Evolutionary conservation across 1,140 invertebrate species (phyloP).

Genomic region (Drosophila asahinai): DNA sequence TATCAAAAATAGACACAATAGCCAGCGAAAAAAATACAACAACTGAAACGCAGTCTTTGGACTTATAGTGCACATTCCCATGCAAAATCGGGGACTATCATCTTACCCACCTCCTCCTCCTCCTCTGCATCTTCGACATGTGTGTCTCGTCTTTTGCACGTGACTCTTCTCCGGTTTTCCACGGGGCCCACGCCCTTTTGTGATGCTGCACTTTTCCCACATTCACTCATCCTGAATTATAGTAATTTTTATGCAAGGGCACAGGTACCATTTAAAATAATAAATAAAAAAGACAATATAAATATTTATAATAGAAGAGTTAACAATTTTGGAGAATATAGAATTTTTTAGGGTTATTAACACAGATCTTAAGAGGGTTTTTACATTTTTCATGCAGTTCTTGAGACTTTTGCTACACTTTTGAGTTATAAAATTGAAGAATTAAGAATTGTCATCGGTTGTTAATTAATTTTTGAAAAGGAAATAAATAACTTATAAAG

Average conservation of each 20-base stretch:
- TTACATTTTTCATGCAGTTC: no score
- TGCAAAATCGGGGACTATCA: constrained; percentile 21
- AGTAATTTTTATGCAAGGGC: background rate
- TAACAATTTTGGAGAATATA: background rate
- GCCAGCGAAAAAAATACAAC: constrained; percentile 26
- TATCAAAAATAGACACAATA: constrained; percentile 17
- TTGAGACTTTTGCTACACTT: no score
- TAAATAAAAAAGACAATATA: no score
- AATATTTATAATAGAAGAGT: background rate
- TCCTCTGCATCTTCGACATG: constrained; percentile 24
- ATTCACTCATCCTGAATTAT: constrained; percentile 30
- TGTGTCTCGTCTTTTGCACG: constrained; percentile 42
- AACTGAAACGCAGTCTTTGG: constrained; percentile 33
- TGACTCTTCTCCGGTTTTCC: constrained; percentile 35
- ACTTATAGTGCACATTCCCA: constrained; percentile 60
- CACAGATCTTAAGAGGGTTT: no score
- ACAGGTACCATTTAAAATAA: background rate
- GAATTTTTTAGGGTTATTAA: background rate
- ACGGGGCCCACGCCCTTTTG: constrained; percentile 69
- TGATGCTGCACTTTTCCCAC: constrained; percentile 40
- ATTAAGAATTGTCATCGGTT: background rate
- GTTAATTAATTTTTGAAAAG: background rate
- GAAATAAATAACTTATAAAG: background rate
- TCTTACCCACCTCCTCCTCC: constrained; percentile 11
- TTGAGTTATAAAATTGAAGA: background rate